Conservation (phyloP, 2,888 invertebrate genomes). For the Muscina levida region DNA sequence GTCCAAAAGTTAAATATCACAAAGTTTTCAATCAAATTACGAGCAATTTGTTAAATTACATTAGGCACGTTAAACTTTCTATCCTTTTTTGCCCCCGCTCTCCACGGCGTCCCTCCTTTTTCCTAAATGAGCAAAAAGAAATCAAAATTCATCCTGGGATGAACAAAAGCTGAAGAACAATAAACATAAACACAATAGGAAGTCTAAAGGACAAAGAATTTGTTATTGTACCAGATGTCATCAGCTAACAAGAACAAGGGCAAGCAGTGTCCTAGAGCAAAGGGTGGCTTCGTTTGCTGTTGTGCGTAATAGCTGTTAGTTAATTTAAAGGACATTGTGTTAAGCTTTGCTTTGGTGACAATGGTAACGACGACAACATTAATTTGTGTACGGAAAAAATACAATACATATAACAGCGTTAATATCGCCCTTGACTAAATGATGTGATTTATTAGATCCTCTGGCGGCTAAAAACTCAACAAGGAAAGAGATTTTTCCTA, state of each 20-base stretch:
- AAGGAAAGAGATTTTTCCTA: not conserved
- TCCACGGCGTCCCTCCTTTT: not conserved
- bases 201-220: slow-evolving; percentile 29
- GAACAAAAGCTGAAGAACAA: slow-evolving; percentile 16
- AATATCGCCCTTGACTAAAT: slow-evolving; percentile 49
- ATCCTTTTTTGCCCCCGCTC: slow-evolving; percentile 37
- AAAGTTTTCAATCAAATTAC: slow-evolving; percentile 62
- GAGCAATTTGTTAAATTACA: slow-evolving; percentile 60
- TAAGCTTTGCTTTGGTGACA: slow-evolving; percentile 4
- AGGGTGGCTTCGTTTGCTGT: slow-evolving; percentile 52
- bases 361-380: slow-evolving; percentile 4
- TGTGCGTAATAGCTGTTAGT: slow-evolving; percentile 53
- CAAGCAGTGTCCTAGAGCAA: slow-evolving; percentile 1
- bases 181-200: slow-evolving; percentile 32
- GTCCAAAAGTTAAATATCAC: slow-evolving; percentile 20
- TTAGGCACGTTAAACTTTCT: too few relatives aligned
- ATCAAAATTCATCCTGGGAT: not conserved
- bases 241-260: not conserved
- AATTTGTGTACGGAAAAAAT: slow-evolving; percentile 21
- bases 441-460: slow-evolving; percentile 7
- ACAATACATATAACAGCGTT: slow-evolving; percentile 53
- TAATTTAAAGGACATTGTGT: too few relatives aligned
- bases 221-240: slow-evolving; percentile 47
- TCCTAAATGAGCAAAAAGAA: not conserved
- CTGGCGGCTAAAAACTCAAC: too few relatives aligned